Base-by-base conservation (phyloP, 2,888 invertebrate species). In the Caenorhabditis macrosperma region DNA sequence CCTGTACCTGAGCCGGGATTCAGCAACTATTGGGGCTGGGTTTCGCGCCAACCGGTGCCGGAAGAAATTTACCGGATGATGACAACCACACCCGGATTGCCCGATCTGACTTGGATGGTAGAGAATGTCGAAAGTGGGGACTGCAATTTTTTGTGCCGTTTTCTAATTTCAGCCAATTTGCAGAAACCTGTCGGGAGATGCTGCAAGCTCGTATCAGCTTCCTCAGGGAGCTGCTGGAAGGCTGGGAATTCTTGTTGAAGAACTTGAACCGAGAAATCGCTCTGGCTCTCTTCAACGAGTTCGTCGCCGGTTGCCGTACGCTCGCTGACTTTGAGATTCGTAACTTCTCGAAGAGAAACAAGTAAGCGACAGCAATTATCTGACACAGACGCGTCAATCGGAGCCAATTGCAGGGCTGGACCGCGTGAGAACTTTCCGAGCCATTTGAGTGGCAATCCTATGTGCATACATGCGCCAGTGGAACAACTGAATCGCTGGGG, bases 341-440 rank as follows among this genome's bases (percentile, higher is more conserved):
- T 5, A 74, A 74, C 52, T 74, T 64, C 41, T 64, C 74, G 15
- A 63, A 57, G 6, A 64, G 50, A 22, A 20, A 50, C 30, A 46
- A 59, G 72, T 72, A n/a, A 24, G 69, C 0, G 15, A 15, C 9
- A n/a, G n/a, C n/a, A 9, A 4, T 22, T 20, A 12, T 48, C 10
- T 54, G 35, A n/a, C 20, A 26, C 54, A 54, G n/a, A 38, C n/a
- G 17, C 5, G 30, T 46, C 5, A 46, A 44, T 15, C 17, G 12
- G n/a, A 7, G 17, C n/a, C 20, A 38, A 28, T 50, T 50, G 20
- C 9, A 48, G 50, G 38, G 20, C 17, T 1, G 41, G 61, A 20
- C 28, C 54, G 15, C 54, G 71, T 10, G n/a, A 30, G 6, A 20
- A 55, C 1, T 59, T 50, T 7, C 48, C 64, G 24, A 12, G 10